Evolutionary conservation across 2,888 invertebrate genomes (phyloP), one percentile per base, ranked within the genome.

Genomic region (Nomada ferruginata): DNA sequence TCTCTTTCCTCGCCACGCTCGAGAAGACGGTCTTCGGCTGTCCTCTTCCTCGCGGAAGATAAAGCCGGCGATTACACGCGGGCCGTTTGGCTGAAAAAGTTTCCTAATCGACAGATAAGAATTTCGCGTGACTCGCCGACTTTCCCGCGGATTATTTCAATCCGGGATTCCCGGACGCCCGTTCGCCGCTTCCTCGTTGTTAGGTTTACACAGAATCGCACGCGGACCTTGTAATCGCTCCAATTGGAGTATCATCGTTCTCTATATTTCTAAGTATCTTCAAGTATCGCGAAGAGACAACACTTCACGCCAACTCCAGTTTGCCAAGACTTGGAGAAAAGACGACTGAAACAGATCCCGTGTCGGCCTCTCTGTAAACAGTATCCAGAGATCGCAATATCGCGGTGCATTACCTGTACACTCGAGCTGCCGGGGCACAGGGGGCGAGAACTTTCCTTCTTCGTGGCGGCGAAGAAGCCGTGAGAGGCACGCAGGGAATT

Each of bases 401-500:
- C 47, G 47, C 15, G 47, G 47, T 10, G 47, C 15, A 13, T 47
- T 47, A 11, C 15, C 5, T 7, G 36, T 7, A 7, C 36, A 29
- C 7, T 0, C 36, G 36, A 36, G 36, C 36, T 36, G 7, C 15
- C 47, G 0, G 47, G 2, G 15, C 15, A 47, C 47, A 0, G 2
- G 47, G 15, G 15, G 47, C 13, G 10, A 15, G 42, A 66, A 59
- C 63, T 68, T 79, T 1, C 69, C 66, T 53, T 66, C 61, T 23
- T 29, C 57, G 75, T 13, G 47, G 53, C 18, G 69, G 47, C 55
- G 77, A 83, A 69, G 69, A 53, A 63, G 68, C 44, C 64, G 66
- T 60, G 71, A 69, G 79, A 80, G 83, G 77, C 73, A 76, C 83
- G 79, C 65, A 75, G 75, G 83, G 83, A 83, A 85, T 89, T 87